Conservation (phyloP, 1,140 invertebrate genomes). For the Protaetia brevitarsis region DNA sequence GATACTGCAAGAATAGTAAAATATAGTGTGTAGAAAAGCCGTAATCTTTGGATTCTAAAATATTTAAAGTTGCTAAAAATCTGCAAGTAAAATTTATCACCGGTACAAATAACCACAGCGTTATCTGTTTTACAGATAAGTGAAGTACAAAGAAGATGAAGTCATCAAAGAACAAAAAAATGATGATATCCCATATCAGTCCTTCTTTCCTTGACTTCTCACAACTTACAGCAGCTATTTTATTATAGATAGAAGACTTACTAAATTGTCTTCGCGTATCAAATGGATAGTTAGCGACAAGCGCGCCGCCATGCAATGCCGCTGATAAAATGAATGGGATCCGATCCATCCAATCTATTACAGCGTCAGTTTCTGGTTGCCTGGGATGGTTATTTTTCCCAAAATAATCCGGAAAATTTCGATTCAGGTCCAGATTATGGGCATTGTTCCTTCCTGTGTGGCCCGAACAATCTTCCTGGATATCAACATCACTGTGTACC, state of each 20-base stretch:
- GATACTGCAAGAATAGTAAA: background rate
- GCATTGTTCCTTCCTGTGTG: conserved; percentile 47
- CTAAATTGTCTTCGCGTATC: conserved; percentile 48
- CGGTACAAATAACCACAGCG: no score
- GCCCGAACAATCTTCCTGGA: conserved; percentile 50
- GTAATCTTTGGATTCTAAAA: background rate
- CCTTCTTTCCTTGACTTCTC: background rate
- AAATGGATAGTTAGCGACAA: conserved; percentile 57
- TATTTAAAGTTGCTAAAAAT: background rate
- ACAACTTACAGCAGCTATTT: background rate
- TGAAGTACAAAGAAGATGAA: background rate
- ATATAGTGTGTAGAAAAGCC: no score
- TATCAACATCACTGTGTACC: conserved; percentile 38
- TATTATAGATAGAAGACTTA: conserved; percentile 17
- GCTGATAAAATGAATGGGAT: conserved; percentile 55
- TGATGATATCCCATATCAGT: background rate
- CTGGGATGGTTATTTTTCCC: conserved; percentile 27
- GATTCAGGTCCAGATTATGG: conserved; percentile 49
- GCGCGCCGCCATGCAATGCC: conserved; percentile 57
- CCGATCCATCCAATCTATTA: conserved; percentile 49
- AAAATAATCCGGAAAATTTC: conserved; percentile 52
- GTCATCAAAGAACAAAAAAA: background rate
- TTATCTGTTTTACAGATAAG: background rate
- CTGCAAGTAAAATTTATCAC: background rate
- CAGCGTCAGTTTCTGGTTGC: conserved; percentile 50